These are phyloP conservation scores for Xestoiulus laeticollis DNA, from an alignment of 2,888 invertebrate genomes.

Conservation along the genomic window DNA sequence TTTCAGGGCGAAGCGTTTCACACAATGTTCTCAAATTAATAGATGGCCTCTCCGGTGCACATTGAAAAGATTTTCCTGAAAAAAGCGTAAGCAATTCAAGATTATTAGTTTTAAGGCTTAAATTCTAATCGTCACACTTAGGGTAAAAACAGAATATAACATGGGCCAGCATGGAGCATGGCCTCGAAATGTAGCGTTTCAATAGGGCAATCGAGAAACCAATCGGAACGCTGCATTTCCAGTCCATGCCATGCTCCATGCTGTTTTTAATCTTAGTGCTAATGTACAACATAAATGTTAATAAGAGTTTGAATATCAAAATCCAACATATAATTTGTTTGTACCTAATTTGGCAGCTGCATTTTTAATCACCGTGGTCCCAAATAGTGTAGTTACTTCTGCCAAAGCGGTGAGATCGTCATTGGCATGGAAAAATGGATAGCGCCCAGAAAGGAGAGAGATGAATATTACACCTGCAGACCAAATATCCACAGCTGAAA, in stretches of 20 bases:
- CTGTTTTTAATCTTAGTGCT: too few species aligned
- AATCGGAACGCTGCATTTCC: too few species aligned
- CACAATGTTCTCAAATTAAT: constrained; percentile 64
- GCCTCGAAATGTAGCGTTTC: too few species aligned
- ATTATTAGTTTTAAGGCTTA: not conserved
- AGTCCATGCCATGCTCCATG: too few species aligned
- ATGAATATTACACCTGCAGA: constrained; percentile 86
- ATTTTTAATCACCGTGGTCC: constrained; percentile 74
- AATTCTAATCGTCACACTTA: not conserved
- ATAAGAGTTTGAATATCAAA: not conserved
- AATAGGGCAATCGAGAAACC: too few species aligned
- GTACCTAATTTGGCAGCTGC: constrained; percentile 75
- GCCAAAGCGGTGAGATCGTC: constrained; percentile 82
- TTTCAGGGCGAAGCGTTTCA: constrained; percentile 60
- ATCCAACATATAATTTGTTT: constrained; percentile 52
- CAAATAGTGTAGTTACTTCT: constrained; percentile 83
- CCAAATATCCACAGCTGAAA: constrained; percentile 85
- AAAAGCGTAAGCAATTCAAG: constrained; percentile 50
- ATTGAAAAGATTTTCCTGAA: constrained; percentile 61
- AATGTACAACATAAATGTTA: too few species aligned
- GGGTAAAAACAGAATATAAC: too few species aligned
- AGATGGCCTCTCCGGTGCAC: constrained; percentile 59
- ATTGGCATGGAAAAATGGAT: constrained; percentile 84
- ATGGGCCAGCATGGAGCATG: too few species aligned
- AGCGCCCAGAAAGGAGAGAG: constrained; percentile 78